These are phyloP conservation scores for Platycheirus albimanus DNA, from an alignment of 2,888 invertebrate species.

Conservation along the genomic window DNA sequence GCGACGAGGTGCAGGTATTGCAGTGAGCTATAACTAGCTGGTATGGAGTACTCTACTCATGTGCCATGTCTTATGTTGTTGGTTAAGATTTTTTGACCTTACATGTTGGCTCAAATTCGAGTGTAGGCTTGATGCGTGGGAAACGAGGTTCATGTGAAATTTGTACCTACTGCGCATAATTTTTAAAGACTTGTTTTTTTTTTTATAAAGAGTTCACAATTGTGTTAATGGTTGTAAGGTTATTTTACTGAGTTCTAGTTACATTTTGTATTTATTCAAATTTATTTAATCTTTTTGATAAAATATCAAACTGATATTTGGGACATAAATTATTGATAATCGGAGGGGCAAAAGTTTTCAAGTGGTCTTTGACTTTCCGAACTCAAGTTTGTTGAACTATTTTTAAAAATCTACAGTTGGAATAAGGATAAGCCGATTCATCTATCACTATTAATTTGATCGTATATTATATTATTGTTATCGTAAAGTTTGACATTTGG, in stretches of 20 bases:
- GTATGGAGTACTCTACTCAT: constrained; percentile 11
- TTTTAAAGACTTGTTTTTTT: not conserved
- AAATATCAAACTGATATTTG: too few species aligned
- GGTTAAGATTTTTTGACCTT: constrained; percentile 55
- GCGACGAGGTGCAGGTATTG: constrained; percentile 28
- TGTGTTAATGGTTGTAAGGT: constrained; percentile 30
- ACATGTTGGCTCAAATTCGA: constrained; percentile 20
- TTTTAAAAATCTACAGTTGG: too few species aligned
- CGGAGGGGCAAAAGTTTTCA: too few species aligned
- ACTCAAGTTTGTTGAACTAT: too few species aligned
- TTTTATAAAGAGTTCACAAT: constrained; percentile 1
- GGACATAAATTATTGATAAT: too few species aligned
- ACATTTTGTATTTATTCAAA: not conserved
- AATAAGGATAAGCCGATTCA: too few species aligned
- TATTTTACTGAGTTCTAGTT: constrained; percentile 30
- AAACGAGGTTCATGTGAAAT: constrained; percentile 39
- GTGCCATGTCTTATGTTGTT: constrained; percentile 18
- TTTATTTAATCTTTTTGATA: not conserved
- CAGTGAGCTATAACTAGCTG: not conserved
- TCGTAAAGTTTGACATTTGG: too few species aligned
- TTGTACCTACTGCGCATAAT: constrained; percentile 27
- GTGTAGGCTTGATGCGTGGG: constrained; percentile 62
- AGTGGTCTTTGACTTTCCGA: too few species aligned
- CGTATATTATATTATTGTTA: too few species aligned
- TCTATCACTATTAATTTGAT: too few species aligned